Percentiles rank a stretch among this genome's conserved stretches.
phyloP scores from a whole-genome alignment of 30 jellyfish, hydroid and myxozoan species.

The Rhopilema esculentum region DNA sequence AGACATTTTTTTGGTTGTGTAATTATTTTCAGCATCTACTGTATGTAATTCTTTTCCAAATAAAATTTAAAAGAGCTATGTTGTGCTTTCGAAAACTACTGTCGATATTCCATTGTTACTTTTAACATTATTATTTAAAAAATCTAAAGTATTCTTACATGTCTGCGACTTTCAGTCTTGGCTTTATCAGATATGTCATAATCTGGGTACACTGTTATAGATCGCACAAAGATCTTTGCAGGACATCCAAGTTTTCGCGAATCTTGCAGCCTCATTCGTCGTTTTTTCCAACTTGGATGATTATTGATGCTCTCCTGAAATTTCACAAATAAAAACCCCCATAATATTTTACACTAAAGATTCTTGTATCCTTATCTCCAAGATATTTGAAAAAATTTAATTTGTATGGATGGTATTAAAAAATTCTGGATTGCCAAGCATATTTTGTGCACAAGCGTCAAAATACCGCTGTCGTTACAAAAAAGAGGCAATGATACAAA shows the following conservation, averaged over 20 bases:
- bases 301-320: conserved; percentile 44
- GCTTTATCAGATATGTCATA: conserved; percentile 21
- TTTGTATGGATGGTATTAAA: not conserved
- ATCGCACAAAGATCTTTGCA: conserved; percentile 50
- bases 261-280: conserved; percentile 28
- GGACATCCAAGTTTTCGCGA: conserved; percentile 47
- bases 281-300: conserved; percentile 30
- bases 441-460: not conserved
- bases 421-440: not conserved
- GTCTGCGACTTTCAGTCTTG: conserved; percentile 17
- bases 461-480: not conserved
- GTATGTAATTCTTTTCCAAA: not conserved
- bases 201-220: conserved; percentile 27
- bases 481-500: conserved; percentile 6
- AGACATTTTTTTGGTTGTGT: not conserved
- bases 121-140: not conserved
- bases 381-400: not conserved
- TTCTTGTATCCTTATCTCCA: conserved; percentile 2
- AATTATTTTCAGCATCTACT: not conserved
- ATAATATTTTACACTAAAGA: conserved; percentile 13
- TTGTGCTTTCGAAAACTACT: conserved; percentile 2
- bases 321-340: conserved; percentile 10
- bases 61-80: not conserved
- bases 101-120: not conserved
- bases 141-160: not conserved